Evolutionary conservation across 2,797 vertebrate genomes (phyloP).

Genomic region (Xyrichtys novacula): DNA sequence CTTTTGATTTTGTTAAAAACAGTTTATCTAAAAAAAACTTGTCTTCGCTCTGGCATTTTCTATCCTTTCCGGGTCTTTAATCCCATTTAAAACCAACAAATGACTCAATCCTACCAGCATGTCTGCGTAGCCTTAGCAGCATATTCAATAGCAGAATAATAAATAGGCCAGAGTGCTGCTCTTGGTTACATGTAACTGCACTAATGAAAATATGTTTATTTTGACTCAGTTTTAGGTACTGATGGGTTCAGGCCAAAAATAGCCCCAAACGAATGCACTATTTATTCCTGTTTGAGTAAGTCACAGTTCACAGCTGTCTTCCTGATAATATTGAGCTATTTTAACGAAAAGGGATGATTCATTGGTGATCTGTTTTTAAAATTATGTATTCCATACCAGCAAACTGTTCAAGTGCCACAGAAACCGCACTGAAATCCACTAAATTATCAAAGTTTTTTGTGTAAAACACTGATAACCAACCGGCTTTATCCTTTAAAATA

Average conservation of each 20-base stretch:
- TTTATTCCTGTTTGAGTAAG: neutral
- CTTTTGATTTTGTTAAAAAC: no score
- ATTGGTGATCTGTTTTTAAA: slow-evolving; percentile 3
- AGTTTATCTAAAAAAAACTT: no score
- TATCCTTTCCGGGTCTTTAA: neutral
- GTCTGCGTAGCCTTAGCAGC: neutral
- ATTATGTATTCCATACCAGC: neutral
- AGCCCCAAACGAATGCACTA: neutral
- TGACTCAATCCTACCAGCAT: neutral
- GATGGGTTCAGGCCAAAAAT: neutral
- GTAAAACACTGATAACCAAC: neutral
- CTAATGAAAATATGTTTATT: no score
- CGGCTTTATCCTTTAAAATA: neutral
- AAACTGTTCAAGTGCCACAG: neutral
- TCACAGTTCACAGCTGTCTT: neutral
- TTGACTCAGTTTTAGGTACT: no score
- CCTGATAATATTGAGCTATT: neutral
- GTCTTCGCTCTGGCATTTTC: neutral
- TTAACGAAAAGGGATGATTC: no score
- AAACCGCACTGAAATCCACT: no score
- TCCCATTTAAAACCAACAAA: slow-evolving; percentile 1
- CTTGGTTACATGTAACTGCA: no score
- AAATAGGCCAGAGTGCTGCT: neutral
- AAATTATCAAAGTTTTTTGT: no score
- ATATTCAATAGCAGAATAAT: neutral